Evolutionary conservation across 2,888 invertebrate genomes (phyloP).

Genomic region (Lobophora halterata): DNA sequence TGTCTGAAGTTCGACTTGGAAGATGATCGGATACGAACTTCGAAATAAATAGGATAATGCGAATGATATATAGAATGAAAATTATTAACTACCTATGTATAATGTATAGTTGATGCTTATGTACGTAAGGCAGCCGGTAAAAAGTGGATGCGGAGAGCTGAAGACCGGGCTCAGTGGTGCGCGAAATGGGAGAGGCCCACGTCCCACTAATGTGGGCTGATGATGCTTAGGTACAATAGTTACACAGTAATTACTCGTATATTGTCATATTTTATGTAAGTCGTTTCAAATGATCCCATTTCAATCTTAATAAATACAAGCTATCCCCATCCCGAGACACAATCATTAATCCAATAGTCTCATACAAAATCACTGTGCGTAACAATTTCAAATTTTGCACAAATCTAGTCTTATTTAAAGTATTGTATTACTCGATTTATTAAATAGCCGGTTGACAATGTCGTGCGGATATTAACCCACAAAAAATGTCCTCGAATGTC

Average conservation of each 20-base stretch:
- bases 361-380: conserved; percentile 69
- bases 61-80: too few relatives aligned
- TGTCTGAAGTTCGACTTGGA: conserved; percentile 48
- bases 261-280: too few relatives aligned
- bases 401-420: conserved; percentile 79
- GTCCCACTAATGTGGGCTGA: too few relatives aligned
- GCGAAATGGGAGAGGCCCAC: too few relatives aligned
- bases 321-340: conserved; percentile 31
- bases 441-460: conserved; percentile 80
- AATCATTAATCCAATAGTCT: conserved; percentile 69
- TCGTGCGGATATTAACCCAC: conserved; percentile 79
- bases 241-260: too few relatives aligned
- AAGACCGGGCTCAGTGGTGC: too few relatives aligned
- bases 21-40: conserved; percentile 20
- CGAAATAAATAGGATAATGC: too few relatives aligned
- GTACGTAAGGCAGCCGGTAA: too few relatives aligned
- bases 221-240: too few relatives aligned
- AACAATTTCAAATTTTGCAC: conserved; percentile 79
- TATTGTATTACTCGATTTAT: conserved; percentile 79
- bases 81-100: too few relatives aligned
- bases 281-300: conserved; percentile 2
- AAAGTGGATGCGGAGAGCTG: too few relatives aligned
- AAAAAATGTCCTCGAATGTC: conserved; percentile 79
- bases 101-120: too few relatives aligned
- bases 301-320: conserved; percentile 3